phyloP scores from a whole-genome alignment of 2,888 invertebrate species.

The Chalcosyrphus nemorum region DNA sequence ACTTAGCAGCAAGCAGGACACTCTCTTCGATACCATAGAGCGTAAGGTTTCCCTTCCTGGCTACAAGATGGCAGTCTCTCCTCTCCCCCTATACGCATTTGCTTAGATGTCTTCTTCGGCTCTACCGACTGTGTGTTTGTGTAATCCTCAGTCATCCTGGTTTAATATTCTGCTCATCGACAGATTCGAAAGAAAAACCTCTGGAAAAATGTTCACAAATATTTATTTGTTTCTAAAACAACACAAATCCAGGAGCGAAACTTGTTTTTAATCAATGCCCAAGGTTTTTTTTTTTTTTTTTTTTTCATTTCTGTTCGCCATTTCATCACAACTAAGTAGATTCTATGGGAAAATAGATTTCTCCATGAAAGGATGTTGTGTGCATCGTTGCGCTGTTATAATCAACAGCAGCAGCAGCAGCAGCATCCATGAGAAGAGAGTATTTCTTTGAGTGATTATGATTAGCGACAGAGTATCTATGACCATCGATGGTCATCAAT shows the following conservation, averaged over 20 bases:
- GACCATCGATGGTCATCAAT: constrained; percentile 66
- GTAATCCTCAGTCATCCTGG: constrained; percentile 11
- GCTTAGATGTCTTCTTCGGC: constrained; percentile 41
- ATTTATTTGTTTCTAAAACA: constrained; percentile 57
- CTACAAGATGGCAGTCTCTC: constrained; percentile 57
- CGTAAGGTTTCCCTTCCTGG: constrained; percentile 54
- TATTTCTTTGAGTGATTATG: constrained; percentile 61
- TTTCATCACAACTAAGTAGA: constrained; percentile 43
- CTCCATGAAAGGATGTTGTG: constrained; percentile 66
- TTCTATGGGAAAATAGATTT: constrained; percentile 73
- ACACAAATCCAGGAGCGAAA: constrained; percentile 47
- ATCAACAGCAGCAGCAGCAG: constrained; percentile 62
- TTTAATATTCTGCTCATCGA: constrained; percentile 64
- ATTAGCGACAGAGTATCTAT: constrained; percentile 68
- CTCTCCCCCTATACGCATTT: constrained; percentile 24
- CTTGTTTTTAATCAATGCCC: constrained; percentile 68
- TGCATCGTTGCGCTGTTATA: constrained; percentile 46
- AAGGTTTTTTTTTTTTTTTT: constrained; percentile 62
- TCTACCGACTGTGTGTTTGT: neutral
- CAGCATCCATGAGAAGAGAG: constrained; percentile 43
- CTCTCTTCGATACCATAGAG: constrained; percentile 30
- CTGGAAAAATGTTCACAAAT: constrained; percentile 65
- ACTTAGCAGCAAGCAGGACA: constrained; percentile 59
- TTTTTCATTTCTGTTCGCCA: neutral
- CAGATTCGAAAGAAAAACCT: constrained; percentile 58